Evolutionary conservation across 2,797 vertebrate species (phyloP).

Genomic region (Amniataba percoides): DNA sequence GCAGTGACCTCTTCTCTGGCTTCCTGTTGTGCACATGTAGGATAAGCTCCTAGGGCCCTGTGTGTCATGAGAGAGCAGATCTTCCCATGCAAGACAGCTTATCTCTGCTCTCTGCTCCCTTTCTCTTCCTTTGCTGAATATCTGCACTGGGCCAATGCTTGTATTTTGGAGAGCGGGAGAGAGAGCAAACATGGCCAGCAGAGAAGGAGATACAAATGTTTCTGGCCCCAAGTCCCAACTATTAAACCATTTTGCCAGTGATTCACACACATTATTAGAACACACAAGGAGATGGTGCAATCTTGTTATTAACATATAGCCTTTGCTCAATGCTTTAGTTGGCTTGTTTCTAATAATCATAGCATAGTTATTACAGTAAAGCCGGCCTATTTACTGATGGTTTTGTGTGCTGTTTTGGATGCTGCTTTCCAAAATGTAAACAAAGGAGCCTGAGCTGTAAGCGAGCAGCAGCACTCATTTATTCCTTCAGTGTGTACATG

Average conservation of each 20-base stretch:
- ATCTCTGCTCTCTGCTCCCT: conserved; percentile 64
- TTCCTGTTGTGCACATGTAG: conserved; percentile 82
- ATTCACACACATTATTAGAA: conserved; percentile 7
- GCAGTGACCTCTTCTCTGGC: conserved; percentile 56
- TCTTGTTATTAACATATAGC: not conserved
- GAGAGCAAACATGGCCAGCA: conserved; percentile 28
- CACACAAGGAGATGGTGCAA: not conserved
- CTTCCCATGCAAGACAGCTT: conserved; percentile 77
- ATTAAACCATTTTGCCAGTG: conserved; percentile 12
- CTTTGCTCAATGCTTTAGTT: conserved; percentile 8
- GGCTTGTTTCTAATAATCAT: not conserved
- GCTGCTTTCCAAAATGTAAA: conserved; percentile 35
- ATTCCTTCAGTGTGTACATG: conserved; percentile 14
- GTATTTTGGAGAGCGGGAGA: conserved; percentile 29
- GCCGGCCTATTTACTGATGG: not conserved
- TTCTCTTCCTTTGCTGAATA: conserved; percentile 69
- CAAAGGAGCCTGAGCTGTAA: conserved; percentile 15
- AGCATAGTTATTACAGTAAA: conserved; percentile 13
- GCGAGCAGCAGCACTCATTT: conserved; percentile 12
- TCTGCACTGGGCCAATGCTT: conserved; percentile 42
- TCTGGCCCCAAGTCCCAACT: conserved; percentile 22
- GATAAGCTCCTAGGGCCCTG: conserved; percentile 73
- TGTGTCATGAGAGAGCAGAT: conserved; percentile 78
- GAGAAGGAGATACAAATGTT: conserved; percentile 33
- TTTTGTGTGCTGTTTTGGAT: conserved; percentile 37